These are phyloP conservation scores for Lemur catta DNA, from an alignment of 2,797 vertebrate genomes.

Conservation along the genomic window DNA sequence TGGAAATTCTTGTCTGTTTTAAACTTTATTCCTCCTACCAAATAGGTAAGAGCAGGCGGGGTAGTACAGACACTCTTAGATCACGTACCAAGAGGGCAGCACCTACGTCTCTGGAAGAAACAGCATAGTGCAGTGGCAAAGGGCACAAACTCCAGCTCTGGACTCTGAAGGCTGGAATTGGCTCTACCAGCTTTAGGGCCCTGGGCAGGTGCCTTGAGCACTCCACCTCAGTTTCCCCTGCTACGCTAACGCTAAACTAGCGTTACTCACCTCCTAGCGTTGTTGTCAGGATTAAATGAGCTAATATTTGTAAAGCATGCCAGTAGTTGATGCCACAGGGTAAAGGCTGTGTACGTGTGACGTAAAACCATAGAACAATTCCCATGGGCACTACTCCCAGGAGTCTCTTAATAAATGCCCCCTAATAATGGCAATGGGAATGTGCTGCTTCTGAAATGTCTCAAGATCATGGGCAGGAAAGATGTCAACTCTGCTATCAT, in stretches of 20 bases:
- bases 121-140: rapidly evolving
- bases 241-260: not conserved
- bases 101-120: not conserved
- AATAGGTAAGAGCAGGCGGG: not conserved
- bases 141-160: not conserved
- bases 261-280: not conserved
- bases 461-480: not conserved
- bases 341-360: not conserved
- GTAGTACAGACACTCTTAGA: not conserved
- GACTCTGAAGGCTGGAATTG: not conserved
- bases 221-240: not conserved
- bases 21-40: not conserved
- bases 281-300: not conserved
- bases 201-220: not conserved
- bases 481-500: not conserved
- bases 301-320: not conserved
- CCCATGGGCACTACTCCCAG: not conserved
- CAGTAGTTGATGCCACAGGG: not conserved
- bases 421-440: not conserved
- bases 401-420: not conserved
- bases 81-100: not conserved
- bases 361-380: not conserved
- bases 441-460: not conserved
- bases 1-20: not conserved
- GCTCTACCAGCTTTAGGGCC: not conserved